Evolutionary conservation across 1,140 invertebrate genomes (phyloP).

Genomic region (Rhopalosiphum padi): DNA sequence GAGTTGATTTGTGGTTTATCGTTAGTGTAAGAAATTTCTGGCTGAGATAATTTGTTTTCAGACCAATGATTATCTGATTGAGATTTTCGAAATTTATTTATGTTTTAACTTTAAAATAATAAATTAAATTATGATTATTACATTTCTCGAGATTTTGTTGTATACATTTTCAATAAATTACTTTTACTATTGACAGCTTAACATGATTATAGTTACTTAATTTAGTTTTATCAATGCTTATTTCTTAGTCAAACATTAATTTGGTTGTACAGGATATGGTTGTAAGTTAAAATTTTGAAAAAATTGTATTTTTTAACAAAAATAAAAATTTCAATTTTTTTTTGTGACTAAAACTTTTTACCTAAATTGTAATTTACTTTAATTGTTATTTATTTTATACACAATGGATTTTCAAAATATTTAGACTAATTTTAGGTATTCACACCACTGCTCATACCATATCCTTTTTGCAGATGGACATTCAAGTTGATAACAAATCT

Average conservation of each 20-base stretch:
- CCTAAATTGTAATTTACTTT: neutral
- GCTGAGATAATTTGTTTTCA: neutral
- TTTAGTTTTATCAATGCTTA: neutral
- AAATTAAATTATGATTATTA: neutral
- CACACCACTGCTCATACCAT: neutral
- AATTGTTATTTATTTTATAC: neutral
- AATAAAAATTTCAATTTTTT: neutral
- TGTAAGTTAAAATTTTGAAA: neutral
- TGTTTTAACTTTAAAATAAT: slow-evolving; percentile 10
- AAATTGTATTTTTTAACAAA: neutral
- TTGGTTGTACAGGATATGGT: no score
- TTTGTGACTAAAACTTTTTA: neutral
- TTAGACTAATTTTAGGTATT: neutral
- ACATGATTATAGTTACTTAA: neutral
- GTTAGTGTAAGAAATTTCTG: neutral
- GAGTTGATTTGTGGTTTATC: neutral
- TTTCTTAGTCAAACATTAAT: neutral
- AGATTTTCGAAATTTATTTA: neutral
- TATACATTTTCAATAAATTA: neutral
- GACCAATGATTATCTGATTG: neutral
- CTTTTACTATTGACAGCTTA: neutral
- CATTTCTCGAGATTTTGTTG: neutral
- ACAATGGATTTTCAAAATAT: neutral
- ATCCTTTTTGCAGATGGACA: neutral
- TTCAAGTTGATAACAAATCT: neutral